Conservation (phyloP, 1,140 invertebrate species). For the Pseudomyrmex sp. region DNA sequence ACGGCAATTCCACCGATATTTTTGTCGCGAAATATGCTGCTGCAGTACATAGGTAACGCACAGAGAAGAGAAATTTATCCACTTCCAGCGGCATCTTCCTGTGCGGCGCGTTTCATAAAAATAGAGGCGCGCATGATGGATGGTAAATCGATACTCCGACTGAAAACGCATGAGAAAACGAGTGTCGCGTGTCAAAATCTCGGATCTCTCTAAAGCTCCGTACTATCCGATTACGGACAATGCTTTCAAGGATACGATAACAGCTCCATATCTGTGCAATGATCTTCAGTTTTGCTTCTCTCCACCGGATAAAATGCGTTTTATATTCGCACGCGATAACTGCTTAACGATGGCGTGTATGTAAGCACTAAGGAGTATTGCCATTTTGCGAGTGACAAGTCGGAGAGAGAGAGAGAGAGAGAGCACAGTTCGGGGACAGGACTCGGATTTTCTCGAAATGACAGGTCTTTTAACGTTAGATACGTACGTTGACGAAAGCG, state of each 20-base stretch:
- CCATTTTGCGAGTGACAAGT: constrained; percentile 45
- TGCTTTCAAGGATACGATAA: constrained; percentile 28
- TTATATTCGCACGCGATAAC: not conserved
- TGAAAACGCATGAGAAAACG: constrained; percentile 11
- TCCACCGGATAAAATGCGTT: not conserved
- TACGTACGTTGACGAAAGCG: constrained; percentile 20
- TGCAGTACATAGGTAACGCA: too few relatives aligned
- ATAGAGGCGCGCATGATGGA: not conserved
- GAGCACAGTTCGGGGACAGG: not conserved
- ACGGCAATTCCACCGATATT: not conserved
- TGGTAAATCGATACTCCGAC: constrained; percentile 20
- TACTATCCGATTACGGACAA: constrained; percentile 20
- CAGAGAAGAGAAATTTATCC: too few relatives aligned
- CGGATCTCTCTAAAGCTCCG: constrained; percentile 26
- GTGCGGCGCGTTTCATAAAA: not conserved
- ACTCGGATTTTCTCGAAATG: constrained; percentile 23
- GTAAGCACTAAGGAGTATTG: not conserved
- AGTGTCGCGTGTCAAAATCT: constrained; percentile 34
- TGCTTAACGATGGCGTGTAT: not conserved
- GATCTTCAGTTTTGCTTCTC: constrained; percentile 22
- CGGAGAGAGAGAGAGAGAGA: too few relatives aligned
- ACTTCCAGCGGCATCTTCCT: not conserved
- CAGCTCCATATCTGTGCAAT: not conserved
- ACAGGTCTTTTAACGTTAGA: constrained; percentile 54
- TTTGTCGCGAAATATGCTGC: too few relatives aligned